Base-by-base conservation (phyloP, 1,140 invertebrate species). In the Coenobita brevimanus region DNA sequence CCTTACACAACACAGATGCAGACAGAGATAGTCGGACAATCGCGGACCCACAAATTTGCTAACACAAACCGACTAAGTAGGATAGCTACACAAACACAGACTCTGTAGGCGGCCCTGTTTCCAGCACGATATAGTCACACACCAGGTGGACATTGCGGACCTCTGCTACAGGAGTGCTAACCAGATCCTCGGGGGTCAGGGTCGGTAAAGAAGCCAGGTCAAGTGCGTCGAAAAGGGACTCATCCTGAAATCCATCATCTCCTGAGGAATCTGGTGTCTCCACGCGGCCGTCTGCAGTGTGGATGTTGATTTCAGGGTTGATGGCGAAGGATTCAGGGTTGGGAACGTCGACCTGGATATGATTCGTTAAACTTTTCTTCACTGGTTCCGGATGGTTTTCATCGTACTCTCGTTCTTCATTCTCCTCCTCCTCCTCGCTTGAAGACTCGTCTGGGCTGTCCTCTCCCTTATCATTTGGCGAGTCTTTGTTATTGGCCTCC, bases 41-140 rank as follows among this genome's bases (percentile, higher is more conserved):
- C n/a, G n/a, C n/a, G n/a, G n/a, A n/a, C n/a, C n/a, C n/a, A n/a
- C n/a, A n/a, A n/a, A n/a, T n/a, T n/a, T n/a, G n/a, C n/a, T n/a
- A n/a, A n/a, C n/a, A n/a, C n/a, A n/a, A n/a, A n/a, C n/a, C n/a
- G n/a, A n/a, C n/a, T n/a, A n/a, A n/a, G n/a, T n/a, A n/a, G n/a
- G n/a, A n/a, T n/a, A n/a, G n/a, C 46, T 82, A 86, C 36, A 86
- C 83, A 43, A 79, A 79, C 15, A 76, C 75, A 6, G 83, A 86
- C 0, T 86, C 83, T 15, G 73, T 24, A 24, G 83, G 60, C 57
- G 83, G 83, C 15, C 33, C 83, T n/a, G 83, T 86, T 46, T 86
- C 83, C 30, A 86, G 83, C 73, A 86, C 60, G 17, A 86, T 69
- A 15, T 78, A 86, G 36, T 86, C 83, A 17, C 83, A 43, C n/a